A percentile compares a stretch with the other conserved stretches of the same genome.
These are phyloP conservation scores for Indicator maculatus DNA, from an alignment of 2,113 vertebrate genomes.

Conservation along the genomic window DNA sequence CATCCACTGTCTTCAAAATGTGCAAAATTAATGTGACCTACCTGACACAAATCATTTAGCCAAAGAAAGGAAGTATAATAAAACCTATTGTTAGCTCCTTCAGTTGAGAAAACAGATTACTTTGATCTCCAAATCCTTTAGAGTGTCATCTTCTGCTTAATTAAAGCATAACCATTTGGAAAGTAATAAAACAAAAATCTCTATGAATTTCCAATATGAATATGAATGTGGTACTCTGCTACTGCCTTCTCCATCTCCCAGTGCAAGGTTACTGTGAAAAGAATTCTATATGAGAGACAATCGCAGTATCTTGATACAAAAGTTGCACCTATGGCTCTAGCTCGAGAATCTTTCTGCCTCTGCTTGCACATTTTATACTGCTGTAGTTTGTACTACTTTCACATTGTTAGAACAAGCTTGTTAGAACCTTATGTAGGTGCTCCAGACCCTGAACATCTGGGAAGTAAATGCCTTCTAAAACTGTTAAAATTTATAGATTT, in stretches of 20 bases:
- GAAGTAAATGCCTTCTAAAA: background rate
- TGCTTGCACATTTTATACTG: background rate
- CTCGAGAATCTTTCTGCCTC: background rate
- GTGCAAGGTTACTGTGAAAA: background rate
- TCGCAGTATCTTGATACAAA: background rate
- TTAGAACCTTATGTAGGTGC: background rate
- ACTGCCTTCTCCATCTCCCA: background rate
- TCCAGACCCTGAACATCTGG: background rate
- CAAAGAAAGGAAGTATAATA: background rate
- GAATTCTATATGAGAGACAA: background rate
- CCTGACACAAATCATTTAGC: background rate
- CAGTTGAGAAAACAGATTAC: background rate
- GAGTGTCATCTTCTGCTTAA: background rate
- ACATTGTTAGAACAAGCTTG: background rate
- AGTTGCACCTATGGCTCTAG: background rate
- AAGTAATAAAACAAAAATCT: background rate
- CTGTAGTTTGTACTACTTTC: background rate
- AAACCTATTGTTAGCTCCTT: background rate
- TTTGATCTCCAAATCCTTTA: background rate
- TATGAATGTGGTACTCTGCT: background rate
- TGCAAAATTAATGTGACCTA: background rate
- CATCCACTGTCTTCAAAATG: background rate
- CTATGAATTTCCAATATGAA: background rate
- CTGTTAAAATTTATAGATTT: background rate
- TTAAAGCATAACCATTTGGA: slow-evolving; percentile 2